A percentile compares a stretch with the other conserved stretches of the same genome.
These are phyloP conservation scores for Acyrthosiphon pisum DNA, from an alignment of 1,140 invertebrate genomes.

Conservation along the genomic window DNA sequence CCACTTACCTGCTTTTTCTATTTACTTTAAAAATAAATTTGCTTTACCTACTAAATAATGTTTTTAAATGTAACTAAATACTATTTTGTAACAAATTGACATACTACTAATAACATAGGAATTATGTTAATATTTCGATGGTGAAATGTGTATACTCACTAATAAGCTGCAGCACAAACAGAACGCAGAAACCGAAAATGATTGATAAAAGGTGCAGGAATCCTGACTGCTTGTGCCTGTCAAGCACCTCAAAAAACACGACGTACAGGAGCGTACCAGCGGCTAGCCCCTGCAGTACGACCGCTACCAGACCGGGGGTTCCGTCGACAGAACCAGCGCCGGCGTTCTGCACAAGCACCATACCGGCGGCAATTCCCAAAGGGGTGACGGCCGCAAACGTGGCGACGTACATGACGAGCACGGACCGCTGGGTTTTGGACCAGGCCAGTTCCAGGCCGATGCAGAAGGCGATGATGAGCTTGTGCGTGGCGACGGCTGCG, in stretches of 20 bases:
- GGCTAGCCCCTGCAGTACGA: slow-evolving; percentile 80
- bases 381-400: slow-evolving; percentile 75
- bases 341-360: slow-evolving; percentile 64
- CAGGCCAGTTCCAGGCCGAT: slow-evolving; percentile 74
- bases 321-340: slow-evolving; percentile 59
- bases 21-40: too few relatives aligned
- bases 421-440: slow-evolving; percentile 68
- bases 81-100: too few relatives aligned
- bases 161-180: slow-evolving; percentile 77
- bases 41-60: too few relatives aligned
- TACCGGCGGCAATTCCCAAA: slow-evolving; percentile 72
- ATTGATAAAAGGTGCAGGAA: slow-evolving; percentile 75
- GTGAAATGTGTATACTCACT: slow-evolving; percentile 70
- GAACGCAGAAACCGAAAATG: slow-evolving; percentile 76
- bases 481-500: slow-evolving; percentile 77
- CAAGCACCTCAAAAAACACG: slow-evolving; percentile 89
- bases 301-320: slow-evolving; percentile 58
- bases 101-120: too few relatives aligned
- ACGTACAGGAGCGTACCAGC: slow-evolving; percentile 88
- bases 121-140: too few relatives aligned
- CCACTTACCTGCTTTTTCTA: too few relatives aligned
- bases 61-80: too few relatives aligned
- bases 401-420: slow-evolving; percentile 69
- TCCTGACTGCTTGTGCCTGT: slow-evolving; percentile 75
- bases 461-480: slow-evolving; percentile 76